Conservation (phyloP, 2,113 vertebrate species). For the Marmota flaviventris region DNA sequence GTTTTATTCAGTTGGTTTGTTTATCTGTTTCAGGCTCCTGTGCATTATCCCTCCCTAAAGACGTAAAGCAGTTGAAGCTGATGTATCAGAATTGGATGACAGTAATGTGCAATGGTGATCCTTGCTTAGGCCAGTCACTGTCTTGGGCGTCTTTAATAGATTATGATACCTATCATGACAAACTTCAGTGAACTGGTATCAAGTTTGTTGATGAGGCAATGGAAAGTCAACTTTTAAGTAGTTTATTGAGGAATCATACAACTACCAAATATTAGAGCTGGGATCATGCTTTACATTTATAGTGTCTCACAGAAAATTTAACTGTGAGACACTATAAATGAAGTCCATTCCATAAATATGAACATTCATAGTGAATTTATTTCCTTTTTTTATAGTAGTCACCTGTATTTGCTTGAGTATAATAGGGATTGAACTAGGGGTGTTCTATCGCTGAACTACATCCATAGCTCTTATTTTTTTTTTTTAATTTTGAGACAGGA, state of each 20-base stretch:
- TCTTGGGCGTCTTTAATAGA: neutral
- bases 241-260: constrained; percentile 11
- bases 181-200: neutral
- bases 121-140: no score
- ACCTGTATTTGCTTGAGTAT: neutral
- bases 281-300: neutral
- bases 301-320: neutral
- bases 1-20: neutral
- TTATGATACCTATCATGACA: neutral
- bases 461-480: neutral
- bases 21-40: neutral
- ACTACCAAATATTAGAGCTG: neutral
- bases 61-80: neutral
- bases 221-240: neutral
- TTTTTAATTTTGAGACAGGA: neutral
- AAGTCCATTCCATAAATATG: neutral
- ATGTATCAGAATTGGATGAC: neutral
- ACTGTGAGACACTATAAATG: neutral
- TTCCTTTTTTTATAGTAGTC: constrained; percentile 11
- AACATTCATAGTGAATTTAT: neutral
- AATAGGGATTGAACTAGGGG: neutral
- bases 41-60: neutral
- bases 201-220: neutral
- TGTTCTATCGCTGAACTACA: neutral
- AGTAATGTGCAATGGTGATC: neutral